Evolutionary conservation across 2,797 vertebrate species (phyloP).

Genomic region (Cottoperca gobio): DNA sequence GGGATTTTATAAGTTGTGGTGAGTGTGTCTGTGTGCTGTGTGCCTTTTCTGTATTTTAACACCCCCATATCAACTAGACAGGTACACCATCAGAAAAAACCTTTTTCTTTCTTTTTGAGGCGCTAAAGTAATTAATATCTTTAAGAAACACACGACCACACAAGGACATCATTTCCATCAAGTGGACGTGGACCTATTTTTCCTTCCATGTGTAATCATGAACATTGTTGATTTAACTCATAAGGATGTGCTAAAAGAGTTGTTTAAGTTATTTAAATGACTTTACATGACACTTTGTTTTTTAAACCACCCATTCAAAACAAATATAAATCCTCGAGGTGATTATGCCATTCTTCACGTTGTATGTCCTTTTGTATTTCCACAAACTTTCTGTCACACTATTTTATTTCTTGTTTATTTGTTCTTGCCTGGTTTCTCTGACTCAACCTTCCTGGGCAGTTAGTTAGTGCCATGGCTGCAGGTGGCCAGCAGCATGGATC

Average conservation of each 20-base stretch:
- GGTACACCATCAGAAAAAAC: neutral
- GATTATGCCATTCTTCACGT: neutral
- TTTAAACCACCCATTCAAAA: neutral
- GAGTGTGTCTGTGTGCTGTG: neutral
- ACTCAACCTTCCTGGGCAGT: slow-evolving; percentile 10
- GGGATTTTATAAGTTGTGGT: slow-evolving; percentile 9
- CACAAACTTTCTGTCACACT: neutral
- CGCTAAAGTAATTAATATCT: neutral
- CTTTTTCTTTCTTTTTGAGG: neutral
- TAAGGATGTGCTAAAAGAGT: neutral
- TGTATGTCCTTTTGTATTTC: neutral
- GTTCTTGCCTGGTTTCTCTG: slow-evolving; percentile 13
- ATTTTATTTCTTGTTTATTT: neutral
- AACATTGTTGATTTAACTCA: neutral
- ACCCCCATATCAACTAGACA: neutral
- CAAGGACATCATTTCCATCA: neutral
- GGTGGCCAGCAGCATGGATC: slow-evolving; percentile 44
- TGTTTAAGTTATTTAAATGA: neutral
- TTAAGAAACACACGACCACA: neutral
- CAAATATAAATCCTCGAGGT: neutral
- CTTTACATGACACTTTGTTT: neutral
- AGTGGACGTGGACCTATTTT: neutral
- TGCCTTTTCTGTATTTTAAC: slow-evolving; percentile 2
- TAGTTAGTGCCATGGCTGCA: slow-evolving; percentile 22
- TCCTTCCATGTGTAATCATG: neutral